These are phyloP conservation scores for Platichthys stellatus DNA, from an alignment of 2,113 vertebrate species.

Conservation along the genomic window DNA sequence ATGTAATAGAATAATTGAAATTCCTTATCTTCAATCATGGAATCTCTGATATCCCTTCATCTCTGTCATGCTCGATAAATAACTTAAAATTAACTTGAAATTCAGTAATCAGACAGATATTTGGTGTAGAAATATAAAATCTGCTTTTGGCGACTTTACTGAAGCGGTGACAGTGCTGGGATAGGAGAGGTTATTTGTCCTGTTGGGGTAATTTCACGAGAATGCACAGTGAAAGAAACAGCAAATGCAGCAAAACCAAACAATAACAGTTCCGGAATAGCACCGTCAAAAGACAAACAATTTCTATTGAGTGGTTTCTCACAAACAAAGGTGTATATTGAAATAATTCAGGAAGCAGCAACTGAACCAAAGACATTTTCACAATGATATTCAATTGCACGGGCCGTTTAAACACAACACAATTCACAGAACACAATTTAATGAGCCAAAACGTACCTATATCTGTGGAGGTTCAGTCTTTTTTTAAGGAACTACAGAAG, in stretches of 20 bases:
- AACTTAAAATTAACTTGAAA: too few relatives aligned
- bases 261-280: background rate
- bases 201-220: slow-evolving; percentile 3
- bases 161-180: too few relatives aligned
- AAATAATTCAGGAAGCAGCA: slow-evolving; percentile 23
- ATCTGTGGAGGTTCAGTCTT: background rate
- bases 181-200: background rate
- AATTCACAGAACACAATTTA: background rate
- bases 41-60: too few relatives aligned
- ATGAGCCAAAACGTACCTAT: too few relatives aligned
- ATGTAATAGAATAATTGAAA: too few relatives aligned
- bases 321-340: background rate
- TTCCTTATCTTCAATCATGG: too few relatives aligned
- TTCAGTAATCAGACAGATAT: too few relatives aligned
- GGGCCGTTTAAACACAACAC: background rate
- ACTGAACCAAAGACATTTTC: background rate
- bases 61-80: too few relatives aligned
- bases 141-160: background rate
- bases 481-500: background rate
- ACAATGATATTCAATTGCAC: slow-evolving; percentile 17
- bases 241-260: background rate
- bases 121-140: background rate
- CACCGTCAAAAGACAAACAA: too few relatives aligned
- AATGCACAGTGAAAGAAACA: slow-evolving; percentile 14
- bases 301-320: too few relatives aligned